A percentile compares a stretch with the other conserved stretches of the same genome.
Conservation (phyloP, 2,113 vertebrate genomes). For the Lycaon pictus region DNA sequence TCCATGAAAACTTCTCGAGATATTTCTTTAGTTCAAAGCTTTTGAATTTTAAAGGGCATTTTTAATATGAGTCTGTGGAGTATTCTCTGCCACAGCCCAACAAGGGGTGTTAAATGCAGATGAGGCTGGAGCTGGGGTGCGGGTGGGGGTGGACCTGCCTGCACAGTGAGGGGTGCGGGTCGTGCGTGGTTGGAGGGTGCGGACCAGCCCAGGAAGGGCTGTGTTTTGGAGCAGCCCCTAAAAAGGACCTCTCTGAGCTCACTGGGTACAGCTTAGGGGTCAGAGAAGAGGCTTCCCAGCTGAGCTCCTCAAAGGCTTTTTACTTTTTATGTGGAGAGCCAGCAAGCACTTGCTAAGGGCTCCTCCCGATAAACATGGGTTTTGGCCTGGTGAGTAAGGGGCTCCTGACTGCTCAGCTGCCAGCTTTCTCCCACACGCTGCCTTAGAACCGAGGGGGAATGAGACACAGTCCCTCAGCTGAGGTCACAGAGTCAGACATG, state of each 20-base stretch:
- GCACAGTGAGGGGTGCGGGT: background rate
- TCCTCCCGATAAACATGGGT: background rate
- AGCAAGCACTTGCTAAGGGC: background rate
- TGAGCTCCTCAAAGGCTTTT: background rate
- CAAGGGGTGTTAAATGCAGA: slow-evolving; percentile 88
- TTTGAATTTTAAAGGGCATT: slow-evolving; percentile 97
- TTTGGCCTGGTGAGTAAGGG: background rate
- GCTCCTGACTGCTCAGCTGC: background rate
- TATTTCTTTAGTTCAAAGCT: slow-evolving; percentile 97
- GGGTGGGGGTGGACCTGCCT: background rate
- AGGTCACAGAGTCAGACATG: background rate
- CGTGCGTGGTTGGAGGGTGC: background rate
- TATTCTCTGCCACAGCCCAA: slow-evolving; percentile 84
- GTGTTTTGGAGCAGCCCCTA: background rate
- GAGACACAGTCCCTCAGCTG: background rate
- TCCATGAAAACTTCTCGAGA: slow-evolving; percentile 92
- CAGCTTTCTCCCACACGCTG: background rate
- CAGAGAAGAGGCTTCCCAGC: background rate
- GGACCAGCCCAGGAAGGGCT: background rate
- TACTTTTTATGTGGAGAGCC: background rate
- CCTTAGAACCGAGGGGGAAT: background rate
- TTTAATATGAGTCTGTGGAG: slow-evolving; percentile 92
- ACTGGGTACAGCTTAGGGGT: background rate
- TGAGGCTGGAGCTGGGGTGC: slow-evolving; percentile 69
- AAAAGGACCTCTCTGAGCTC: background rate